Evolutionary conservation across 1,140 invertebrate genomes (phyloP).

Genomic region (Metaphire vulgaris): DNA sequence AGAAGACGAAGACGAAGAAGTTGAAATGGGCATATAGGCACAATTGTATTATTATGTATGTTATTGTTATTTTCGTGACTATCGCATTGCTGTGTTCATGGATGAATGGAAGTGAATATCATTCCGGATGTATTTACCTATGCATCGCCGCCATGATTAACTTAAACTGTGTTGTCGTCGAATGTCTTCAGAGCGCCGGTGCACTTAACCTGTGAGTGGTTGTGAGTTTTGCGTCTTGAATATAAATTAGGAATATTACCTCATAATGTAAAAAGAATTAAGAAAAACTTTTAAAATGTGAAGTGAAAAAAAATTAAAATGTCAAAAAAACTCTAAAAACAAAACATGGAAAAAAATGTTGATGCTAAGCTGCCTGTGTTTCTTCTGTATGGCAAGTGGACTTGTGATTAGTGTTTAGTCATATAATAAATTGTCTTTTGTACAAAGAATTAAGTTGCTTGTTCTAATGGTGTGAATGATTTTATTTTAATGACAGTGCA

Average conservation of each 20-base stretch:
- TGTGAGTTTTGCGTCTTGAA: background rate
- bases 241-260: background rate
- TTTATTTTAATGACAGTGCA: background rate
- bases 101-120: background rate
- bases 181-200: background rate
- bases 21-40: too few species aligned
- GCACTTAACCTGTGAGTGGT: background rate
- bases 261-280: background rate
- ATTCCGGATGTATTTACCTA: background rate
- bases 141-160: background rate
- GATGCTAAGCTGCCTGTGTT: background rate
- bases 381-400: background rate
- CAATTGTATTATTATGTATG: too few species aligned
- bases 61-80: background rate
- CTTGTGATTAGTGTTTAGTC: background rate
- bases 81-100: background rate
- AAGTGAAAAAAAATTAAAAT: background rate
- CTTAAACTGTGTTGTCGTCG: conserved; percentile 1
- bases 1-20: too few species aligned
- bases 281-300: too few species aligned
- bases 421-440: background rate
- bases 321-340: background rate
- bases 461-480: background rate
- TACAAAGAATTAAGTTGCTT: background rate
- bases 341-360: background rate